A percentile compares a stretch with the other conserved stretches of the same genome.
Evolutionary conservation across 2,797 vertebrate genomes (phyloP).

Genomic region (Lepilemur ruficaudatus): DNA sequence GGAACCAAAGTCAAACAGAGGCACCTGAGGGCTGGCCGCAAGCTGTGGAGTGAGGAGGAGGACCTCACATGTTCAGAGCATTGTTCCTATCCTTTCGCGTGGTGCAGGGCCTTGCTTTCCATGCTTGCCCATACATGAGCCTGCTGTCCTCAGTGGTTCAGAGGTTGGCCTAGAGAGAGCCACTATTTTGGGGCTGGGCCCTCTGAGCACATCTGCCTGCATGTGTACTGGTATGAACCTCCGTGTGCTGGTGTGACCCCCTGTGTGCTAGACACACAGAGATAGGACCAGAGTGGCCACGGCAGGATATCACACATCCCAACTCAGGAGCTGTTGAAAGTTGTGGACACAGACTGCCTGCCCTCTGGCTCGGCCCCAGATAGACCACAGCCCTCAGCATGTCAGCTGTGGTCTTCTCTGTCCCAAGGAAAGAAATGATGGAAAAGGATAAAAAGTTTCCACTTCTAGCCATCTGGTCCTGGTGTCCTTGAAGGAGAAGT

Average conservation of each 20-base stretch:
- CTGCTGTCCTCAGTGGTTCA: background rate
- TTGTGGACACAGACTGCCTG: background rate
- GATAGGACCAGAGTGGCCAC: background rate
- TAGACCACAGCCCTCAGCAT: background rate
- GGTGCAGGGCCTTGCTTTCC: background rate
- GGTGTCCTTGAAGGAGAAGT: slow-evolving; percentile 27
- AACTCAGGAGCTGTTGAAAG: background rate
- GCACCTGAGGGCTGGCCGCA: background rate
- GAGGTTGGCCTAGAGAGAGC: background rate
- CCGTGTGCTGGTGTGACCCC: background rate
- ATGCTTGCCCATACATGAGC: background rate
- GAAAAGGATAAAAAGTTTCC: slow-evolving; percentile 46
- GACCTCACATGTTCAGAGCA: background rate
- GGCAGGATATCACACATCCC: fast-evolving
- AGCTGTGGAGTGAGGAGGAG: background rate
- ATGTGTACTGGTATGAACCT: background rate
- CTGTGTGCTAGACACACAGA: background rate
- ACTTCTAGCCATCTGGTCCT: background rate
- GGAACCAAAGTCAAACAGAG: background rate
- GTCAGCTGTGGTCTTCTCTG: background rate
- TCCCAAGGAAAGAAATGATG: slow-evolving; percentile 18
- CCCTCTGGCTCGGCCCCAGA: background rate
- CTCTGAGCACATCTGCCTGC: background rate
- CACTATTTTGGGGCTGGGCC: background rate
- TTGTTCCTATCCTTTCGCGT: background rate